Evolutionary conservation across 2,797 vertebrate genomes (phyloP), one percentile per base, ranked within the genome.

Genomic region (Orientallactaga sibirica): DNA sequence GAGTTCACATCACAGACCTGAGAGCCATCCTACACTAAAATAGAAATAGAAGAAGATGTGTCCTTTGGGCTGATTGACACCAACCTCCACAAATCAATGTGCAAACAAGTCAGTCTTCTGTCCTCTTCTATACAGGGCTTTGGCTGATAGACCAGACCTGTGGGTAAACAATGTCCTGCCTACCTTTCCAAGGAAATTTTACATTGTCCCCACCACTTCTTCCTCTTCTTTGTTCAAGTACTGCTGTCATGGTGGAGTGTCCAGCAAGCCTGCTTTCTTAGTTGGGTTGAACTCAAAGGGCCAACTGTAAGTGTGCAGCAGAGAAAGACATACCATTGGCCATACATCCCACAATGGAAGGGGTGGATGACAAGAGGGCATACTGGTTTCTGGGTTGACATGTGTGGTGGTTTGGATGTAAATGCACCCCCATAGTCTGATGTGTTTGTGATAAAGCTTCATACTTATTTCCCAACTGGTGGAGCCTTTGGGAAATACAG

Each of bases 181-280:
- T 77, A 18, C 9, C 22, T 87, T 87, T 37, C 15, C 7, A n/a
- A 37, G 18, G 62, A 83, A 90, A 71, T 58, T 16, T 20, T 18
- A 25, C 19, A 25, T 0, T 16, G 4, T 3, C 19, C 20, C 12
- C 68, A 19, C 3, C 5, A 3, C 2, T 41, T 58, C 62, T n/a
- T 75, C 27, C 19, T 74, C 58, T 24, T 76, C 2, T 20, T 55
- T 61, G 24, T 43, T 27, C 43, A 10, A 2, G 1, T 25, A 14
- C n/a, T 87, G 19, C 16, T 12, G 9, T 14, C 1, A 4, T 41
- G 8, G n/a, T 48, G 29, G n/a, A 27, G 37, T 14, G 22, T 80
- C n/a, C n/a, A 74, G 11, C 10, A 0, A 7, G 0, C 2, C 7
- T 8, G 7, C 12, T 58, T 43, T 62, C 33, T 81, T 22, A 11